A percentile compares a stretch with the other conserved stretches of the same genome.
Conservation (phyloP, 2,797 vertebrate genomes). For the Lacerta viridis region DNA sequence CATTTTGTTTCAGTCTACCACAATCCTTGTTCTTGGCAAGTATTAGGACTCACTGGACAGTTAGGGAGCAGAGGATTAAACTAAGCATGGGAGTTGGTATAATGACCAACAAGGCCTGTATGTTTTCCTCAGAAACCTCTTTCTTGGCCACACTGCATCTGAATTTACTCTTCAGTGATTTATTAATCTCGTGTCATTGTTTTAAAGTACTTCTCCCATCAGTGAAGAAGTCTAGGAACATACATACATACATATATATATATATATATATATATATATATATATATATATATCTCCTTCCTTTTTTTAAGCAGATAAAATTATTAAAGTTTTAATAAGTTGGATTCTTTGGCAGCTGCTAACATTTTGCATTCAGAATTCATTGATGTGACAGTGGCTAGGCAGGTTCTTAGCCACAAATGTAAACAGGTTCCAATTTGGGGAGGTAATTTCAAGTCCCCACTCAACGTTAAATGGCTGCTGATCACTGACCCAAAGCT, state of each 20-base stretch:
- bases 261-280: too few species aligned
- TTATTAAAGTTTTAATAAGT: neutral
- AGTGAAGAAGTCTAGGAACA: neutral
- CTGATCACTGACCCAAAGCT: slow-evolving; percentile 74
- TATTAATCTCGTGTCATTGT: neutral
- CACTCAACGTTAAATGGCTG: neutral
- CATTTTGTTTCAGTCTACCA: neutral
- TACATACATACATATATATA: too few species aligned
- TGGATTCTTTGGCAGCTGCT: neutral
- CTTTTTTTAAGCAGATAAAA: neutral
- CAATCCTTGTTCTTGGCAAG: neutral
- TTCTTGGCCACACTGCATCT: neutral
- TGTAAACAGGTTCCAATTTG: neutral
- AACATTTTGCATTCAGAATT: neutral
- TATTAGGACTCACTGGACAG: neutral
- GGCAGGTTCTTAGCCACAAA: neutral
- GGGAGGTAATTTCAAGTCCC: neutral
- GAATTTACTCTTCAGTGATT: neutral
- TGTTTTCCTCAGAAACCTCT: neutral
- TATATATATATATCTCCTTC: too few species aligned
- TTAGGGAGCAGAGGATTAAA: neutral
- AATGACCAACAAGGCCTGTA: neutral
- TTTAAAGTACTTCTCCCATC: neutral
- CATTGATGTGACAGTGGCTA: neutral
- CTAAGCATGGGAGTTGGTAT: neutral